Evolutionary conservation across 2,888 invertebrate species (phyloP).

Genomic region (Portevinia maculata): DNA sequence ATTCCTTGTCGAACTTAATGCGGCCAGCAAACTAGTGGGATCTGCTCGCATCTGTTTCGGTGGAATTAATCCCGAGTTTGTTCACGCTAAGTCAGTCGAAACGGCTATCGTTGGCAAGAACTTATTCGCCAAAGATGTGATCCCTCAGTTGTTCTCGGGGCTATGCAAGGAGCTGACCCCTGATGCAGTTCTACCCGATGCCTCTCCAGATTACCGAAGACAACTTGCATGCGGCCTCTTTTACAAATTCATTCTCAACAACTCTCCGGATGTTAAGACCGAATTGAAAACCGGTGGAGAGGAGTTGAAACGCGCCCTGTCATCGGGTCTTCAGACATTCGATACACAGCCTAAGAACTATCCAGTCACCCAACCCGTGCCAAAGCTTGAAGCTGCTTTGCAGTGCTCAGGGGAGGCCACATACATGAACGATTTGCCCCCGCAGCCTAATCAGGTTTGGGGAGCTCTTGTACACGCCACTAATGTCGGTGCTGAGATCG

Average conservation of each 20-base stretch:
- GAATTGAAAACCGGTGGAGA: constrained; percentile 85
- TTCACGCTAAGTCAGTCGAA: constrained; percentile 85
- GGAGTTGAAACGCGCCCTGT: constrained; percentile 85
- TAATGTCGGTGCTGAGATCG: constrained; percentile 84
- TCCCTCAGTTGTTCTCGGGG: constrained; percentile 84
- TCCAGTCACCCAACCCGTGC: constrained; percentile 89
- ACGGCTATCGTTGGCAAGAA: constrained; percentile 81
- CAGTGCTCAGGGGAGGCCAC: constrained; percentile 88
- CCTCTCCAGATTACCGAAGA: constrained; percentile 87
- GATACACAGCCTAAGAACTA: constrained; percentile 87
- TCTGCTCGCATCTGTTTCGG: constrained; percentile 85
- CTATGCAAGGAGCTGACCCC: constrained; percentile 86
- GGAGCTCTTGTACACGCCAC: constrained; percentile 85
- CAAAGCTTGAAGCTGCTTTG: constrained; percentile 87
- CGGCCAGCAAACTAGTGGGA: constrained; percentile 78
- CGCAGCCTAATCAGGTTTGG: constrained; percentile 85
- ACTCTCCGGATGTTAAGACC: constrained; percentile 84
- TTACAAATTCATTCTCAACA: constrained; percentile 87
- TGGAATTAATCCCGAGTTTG: constrained; percentile 84
- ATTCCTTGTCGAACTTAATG: constrained; percentile 85
- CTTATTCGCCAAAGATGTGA: constrained; percentile 82
- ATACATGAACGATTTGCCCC: constrained; percentile 88
- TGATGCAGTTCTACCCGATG: constrained; percentile 86
- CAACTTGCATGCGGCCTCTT: constrained; percentile 88
- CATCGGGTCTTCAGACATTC: constrained; percentile 88